Base-by-base conservation (phyloP, 2,888 invertebrate species). In the Catocala sponsa region DNA sequence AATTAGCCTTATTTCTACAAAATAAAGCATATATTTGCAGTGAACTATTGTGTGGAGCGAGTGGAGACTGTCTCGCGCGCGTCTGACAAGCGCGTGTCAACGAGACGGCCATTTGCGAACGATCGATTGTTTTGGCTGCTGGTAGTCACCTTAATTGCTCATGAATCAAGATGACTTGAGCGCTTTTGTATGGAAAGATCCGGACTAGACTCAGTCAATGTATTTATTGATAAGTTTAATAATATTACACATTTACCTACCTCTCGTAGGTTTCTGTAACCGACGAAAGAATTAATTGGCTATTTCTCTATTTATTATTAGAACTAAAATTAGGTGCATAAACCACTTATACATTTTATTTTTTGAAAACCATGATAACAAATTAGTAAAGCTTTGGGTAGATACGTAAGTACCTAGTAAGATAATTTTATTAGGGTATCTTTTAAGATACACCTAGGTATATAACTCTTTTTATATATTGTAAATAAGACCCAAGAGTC, bases 41-140 rank as follows among this genome's bases (percentile, higher is more conserved):
- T 64, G 52, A 47, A 25, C 32, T 59, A 44, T 38, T 52, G 47
- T 48, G 59, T 43, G 46, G 57, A 67, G 52, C 60, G 55, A 63
- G 59, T 33, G 50, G 25, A 54, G 66, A 59, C 69, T 70, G 79
- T 70, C 76, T 75, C 78, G 74, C 73, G 72, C 68, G 58, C 72
- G 79, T 81, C 79, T 81, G 82, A 72, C 77, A 69, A 75, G 73
- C 76, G 82, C 78, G 84, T 82, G 79, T 78, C 83, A 82, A 83
- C 87, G 84, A 87, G 86, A 83, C 86, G 86, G 78, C 88, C 91
- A 91, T 90, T 92, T 91, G 88, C 81, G 50, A 87, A 77, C 88
- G 92, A 94, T 94, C 91, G 94, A 94, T 94, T 94, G 94, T 93
- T 94, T 92, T 90, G 94, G 94, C 94, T 94, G 93, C 89, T 84